Evolutionary conservation across 2,797 vertebrate genomes (phyloP).

Genomic region (Dendrocincla tyrannina): DNA sequence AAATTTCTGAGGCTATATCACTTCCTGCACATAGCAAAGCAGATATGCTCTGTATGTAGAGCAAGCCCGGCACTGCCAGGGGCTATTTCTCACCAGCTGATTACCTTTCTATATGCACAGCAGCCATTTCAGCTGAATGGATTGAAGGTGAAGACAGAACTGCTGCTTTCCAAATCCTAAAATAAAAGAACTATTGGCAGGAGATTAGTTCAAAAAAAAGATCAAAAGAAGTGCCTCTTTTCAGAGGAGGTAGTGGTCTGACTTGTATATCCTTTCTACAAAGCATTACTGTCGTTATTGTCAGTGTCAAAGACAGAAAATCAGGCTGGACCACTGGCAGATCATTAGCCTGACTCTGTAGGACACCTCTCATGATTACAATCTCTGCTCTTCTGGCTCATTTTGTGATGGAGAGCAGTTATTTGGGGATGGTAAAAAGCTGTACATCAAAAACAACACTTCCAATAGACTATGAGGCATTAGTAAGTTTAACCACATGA

Average conservation of each 20-base stretch:
- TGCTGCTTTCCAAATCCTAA: background rate
- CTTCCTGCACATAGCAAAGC: background rate
- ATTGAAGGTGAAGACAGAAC: background rate
- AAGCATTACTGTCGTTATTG: background rate
- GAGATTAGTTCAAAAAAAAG: background rate
- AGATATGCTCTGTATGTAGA: background rate
- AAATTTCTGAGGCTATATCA: background rate
- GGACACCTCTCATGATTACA: background rate
- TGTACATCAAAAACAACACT: background rate
- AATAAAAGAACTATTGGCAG: background rate
- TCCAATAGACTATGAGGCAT: background rate
- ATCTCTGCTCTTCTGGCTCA: background rate
- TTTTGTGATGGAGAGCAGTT: background rate
- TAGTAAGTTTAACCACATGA: background rate
- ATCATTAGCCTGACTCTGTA: background rate
- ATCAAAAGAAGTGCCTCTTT: background rate
- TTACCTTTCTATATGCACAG: background rate
- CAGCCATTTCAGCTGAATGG: background rate
- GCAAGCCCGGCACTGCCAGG: background rate
- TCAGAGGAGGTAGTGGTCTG: background rate
- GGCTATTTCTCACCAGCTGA: background rate
- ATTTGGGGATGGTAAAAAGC: background rate
- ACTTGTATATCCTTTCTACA: background rate
- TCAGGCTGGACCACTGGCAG: background rate
- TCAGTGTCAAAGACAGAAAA: background rate